A percentile compares a stretch with the other conserved stretches of the same genome.
Evolutionary conservation across 92 coral and sea anemone species (phyloP).

Genomic region (Muricea muricata): DNA sequence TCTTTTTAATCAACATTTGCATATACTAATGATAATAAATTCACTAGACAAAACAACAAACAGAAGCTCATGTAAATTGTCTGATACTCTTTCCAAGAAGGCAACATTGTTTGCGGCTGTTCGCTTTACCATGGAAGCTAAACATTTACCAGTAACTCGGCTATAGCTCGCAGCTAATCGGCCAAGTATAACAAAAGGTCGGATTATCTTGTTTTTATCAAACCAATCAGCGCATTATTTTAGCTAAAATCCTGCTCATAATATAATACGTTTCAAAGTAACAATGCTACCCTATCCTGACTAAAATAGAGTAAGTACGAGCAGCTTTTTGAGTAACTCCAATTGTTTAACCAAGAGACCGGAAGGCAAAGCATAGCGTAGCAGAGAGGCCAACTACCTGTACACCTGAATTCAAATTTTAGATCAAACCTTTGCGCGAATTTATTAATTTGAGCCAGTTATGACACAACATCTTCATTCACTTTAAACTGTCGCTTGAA

Average conservation of each 20-base stretch:
- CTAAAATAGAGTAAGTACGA: no score
- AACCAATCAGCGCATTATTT: no score
- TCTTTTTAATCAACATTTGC: no score
- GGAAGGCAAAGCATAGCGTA: neutral
- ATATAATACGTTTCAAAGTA: no score
- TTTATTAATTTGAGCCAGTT: slow-evolving; percentile 45
- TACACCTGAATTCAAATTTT: slow-evolving; percentile 22
- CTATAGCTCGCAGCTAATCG: neutral
- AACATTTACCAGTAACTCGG: neutral
- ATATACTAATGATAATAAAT: no score
- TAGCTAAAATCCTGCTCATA: no score
- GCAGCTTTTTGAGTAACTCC: no score
- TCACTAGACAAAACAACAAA: neutral
- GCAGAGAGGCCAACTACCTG: neutral
- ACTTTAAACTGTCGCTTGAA: slow-evolving; percentile 48
- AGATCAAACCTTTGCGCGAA: slow-evolving; percentile 48
- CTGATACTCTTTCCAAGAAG: neutral
- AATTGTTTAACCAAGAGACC: no score
- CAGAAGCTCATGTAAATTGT: neutral
- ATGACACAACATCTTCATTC: slow-evolving; percentile 42
- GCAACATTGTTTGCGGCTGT: neutral
- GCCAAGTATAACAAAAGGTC: no score
- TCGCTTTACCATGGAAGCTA: neutral
- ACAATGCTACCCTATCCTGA: no score
- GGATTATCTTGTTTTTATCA: no score